These are phyloP conservation scores for Amphiura filiformis DNA, from an alignment of 35 echinoderm and acorn worm genomes.

Conservation along the genomic window DNA sequence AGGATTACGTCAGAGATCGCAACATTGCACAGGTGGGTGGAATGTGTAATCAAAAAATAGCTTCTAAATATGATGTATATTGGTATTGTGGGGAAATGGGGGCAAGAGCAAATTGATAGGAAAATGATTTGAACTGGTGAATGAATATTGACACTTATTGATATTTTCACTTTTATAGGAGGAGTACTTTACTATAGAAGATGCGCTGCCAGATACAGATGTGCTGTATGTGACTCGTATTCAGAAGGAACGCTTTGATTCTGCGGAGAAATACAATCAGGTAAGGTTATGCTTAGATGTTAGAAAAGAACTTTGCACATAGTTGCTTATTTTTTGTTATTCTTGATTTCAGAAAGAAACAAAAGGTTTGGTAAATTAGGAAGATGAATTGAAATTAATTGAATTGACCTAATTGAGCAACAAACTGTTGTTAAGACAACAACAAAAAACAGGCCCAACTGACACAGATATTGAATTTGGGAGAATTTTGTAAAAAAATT, in stretches of 20 bases:
- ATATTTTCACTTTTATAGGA: slow-evolving; percentile 55
- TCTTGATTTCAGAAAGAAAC: not conserved
- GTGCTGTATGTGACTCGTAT: slow-evolving; percentile 95
- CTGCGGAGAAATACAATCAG: slow-evolving; percentile 72
- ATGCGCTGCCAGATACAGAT: slow-evolving; percentile 86
- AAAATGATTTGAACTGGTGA: too few species aligned
- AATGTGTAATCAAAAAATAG: too few species aligned
- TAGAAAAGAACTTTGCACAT: not conserved
- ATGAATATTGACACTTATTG: too few species aligned
- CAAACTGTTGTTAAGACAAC: too few species aligned
- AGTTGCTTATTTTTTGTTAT: not conserved
- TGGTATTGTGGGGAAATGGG: too few species aligned
- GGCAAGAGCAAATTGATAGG: too few species aligned
- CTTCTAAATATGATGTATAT: too few species aligned
- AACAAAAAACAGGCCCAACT: too few species aligned
- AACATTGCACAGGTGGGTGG: slow-evolving; percentile 82
- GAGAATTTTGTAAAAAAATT: too few species aligned
- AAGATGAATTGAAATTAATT: not conserved
- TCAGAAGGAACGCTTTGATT: slow-evolving; percentile 80
- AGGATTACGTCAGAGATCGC: slow-evolving; percentile 73
- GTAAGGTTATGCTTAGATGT: slow-evolving; percentile 37
- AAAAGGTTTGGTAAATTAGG: not conserved
- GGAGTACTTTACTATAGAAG: slow-evolving; percentile 75
- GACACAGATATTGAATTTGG: too few species aligned
- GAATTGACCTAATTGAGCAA: not conserved